Evolutionary conservation across 2,797 vertebrate genomes (phyloP), one percentile per base, ranked within the genome.

Genomic region (Xiphophorus birchmanni): DNA sequence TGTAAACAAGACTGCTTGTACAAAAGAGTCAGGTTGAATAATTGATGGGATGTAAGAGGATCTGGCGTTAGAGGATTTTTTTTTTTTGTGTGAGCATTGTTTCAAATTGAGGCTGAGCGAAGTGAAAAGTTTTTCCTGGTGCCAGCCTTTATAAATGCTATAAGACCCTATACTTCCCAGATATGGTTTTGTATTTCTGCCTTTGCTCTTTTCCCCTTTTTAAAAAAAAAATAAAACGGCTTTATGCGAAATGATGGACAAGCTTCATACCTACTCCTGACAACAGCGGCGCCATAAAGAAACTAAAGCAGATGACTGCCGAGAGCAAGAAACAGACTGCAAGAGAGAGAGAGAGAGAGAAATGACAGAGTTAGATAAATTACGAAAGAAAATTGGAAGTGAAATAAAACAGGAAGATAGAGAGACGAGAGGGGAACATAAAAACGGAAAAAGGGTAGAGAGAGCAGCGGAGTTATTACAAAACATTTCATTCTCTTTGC

Each of bases 1-100:
- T 97, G 96, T 97, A 96, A 97, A 97, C 95, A 97, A 95, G 93
- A 96, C 95, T 92, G 89, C 95, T 96, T 95, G 93, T 95, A 96
- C 95, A 96, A 97, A 97, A 96, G 94, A 95, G 91, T 82, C 75
- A 74, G 4, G 93, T 76, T 97, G 94, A 97, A 97, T 97, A 97
- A 97, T 97, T 95, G 95, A 97, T 96, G 94, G 94, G 87, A 91
- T 91, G 94, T 95, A 96, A 95, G 93, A 91, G 93, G 92, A 95
- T 94, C 94, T 90, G 81, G 91, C 94, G 96, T 95, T 91, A 91
- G 93, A 93, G 94, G 91, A 91, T 90, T 80, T 91, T 93, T 96
- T 95, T 91, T 12, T 88, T 81, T 1, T 32, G 32, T 91, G 90
- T 84, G 83, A 87, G 88, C 93, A 96, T 95, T 94, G 96, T 97